Conservation (phyloP, 2,113 vertebrate genomes). For the mouse (Mus musculus) region GRCm39 chrX:111913501-111914000, state of each 20-base stretch:
- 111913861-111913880: background rate
- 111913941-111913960: background rate
- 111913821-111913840: background rate
- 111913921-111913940: conserved; percentile 33
- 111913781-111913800: background rate
- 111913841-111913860: background rate
- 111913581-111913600: background rate
- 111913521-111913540: background rate
- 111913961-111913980: background rate
- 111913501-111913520: background rate
- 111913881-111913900: background rate
- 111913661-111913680: background rate
- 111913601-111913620: background rate
- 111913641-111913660: background rate
- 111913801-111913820: conserved; percentile 5
- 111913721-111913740: background rate
- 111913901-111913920: background rate
- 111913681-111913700: background rate
- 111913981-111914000: background rate
- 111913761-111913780: background rate
- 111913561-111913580: background rate
- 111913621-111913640: background rate
- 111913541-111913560: background rate
- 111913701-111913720: background rate
- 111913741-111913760: background rate